These are phyloP conservation scores for Hypsibius dujardini DNA, from an alignment of 1,140 invertebrate genomes.

Conservation along the genomic window DNA sequence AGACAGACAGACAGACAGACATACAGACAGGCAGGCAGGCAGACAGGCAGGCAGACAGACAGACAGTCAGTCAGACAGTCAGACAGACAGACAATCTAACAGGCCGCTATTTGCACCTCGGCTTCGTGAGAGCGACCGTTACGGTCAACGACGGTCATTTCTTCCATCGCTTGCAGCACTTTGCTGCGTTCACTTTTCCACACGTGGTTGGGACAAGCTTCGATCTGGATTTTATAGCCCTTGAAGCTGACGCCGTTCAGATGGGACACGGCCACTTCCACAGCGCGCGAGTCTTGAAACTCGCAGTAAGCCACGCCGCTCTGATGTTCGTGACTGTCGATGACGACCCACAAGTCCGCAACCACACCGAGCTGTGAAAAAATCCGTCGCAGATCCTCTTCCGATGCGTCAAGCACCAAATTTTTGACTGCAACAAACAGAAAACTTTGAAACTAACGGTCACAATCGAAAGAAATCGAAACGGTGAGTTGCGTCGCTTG, in stretches of 20 bases:
- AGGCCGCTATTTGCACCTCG: neutral
- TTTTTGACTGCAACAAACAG: neutral
- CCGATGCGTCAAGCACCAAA: neutral
- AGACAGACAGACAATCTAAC: too few species aligned
- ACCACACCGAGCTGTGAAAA: neutral
- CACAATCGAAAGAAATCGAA: neutral
- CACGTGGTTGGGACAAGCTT: neutral
- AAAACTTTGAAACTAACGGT: neutral
- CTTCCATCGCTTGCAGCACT: neutral
- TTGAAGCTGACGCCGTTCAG: constrained; percentile 12
- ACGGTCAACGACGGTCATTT: neutral
- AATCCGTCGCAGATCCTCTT: constrained; percentile 4
- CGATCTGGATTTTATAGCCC: neutral
- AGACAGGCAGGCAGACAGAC: too few species aligned
- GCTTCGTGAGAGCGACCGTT: neutral
- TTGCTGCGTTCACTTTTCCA: neutral
- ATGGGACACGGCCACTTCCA: neutral
- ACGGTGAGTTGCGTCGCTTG: neutral
- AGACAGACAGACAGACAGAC: too few species aligned
- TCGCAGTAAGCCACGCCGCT: constrained; percentile 8
- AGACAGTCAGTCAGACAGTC: too few species aligned
- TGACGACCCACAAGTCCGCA: constrained; percentile 3
- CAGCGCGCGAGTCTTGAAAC: neutral
- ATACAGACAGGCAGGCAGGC: too few species aligned
- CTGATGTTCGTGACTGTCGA: neutral